These are phyloP conservation scores for Poecilus cupreus DNA, from an alignment of 2,888 invertebrate genomes.

Conservation along the genomic window DNA sequence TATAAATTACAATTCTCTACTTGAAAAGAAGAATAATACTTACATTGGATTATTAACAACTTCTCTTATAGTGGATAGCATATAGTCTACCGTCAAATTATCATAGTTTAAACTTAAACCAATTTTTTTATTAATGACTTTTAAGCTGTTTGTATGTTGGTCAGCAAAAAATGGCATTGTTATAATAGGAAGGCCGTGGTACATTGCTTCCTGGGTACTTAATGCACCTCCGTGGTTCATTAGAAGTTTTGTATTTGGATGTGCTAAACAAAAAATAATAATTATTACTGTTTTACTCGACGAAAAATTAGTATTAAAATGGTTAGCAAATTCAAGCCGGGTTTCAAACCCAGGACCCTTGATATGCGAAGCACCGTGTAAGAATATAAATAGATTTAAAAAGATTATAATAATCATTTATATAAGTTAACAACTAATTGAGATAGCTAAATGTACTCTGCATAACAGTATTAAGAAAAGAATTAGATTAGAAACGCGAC, in stretches of 20 bases:
- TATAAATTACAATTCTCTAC: not conserved
- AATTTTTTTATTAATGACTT: conserved; percentile 64
- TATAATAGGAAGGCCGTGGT: conserved; percentile 64
- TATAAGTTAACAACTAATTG: too few relatives aligned
- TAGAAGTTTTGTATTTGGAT: conserved; percentile 64
- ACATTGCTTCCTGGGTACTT: conserved; percentile 65
- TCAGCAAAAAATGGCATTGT: conserved; percentile 68
- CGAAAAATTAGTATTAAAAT: too few relatives aligned
- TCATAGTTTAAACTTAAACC: conserved; percentile 63
- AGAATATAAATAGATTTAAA: too few relatives aligned
- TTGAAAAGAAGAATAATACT: conserved; percentile 9
- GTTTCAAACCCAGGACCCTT: too few relatives aligned
- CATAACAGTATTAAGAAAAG: too few relatives aligned
- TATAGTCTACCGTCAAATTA: conserved; percentile 61
- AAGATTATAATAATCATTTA: too few relatives aligned
- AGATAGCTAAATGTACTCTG: too few relatives aligned
- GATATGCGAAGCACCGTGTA: too few relatives aligned
- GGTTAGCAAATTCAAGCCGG: too few relatives aligned
- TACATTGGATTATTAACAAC: conserved; percentile 65
- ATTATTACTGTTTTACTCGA: not conserved
- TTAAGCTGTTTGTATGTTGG: conserved; percentile 66
- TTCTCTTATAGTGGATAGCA: conserved; percentile 63
- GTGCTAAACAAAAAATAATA: conserved; percentile 57
- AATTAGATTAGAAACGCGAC: too few relatives aligned
- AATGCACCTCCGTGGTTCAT: conserved; percentile 66